A percentile compares a stretch with the other conserved stretches of the same genome.
These are phyloP conservation scores for Recurvirostra avosetta DNA, from an alignment of 2,113 vertebrate genomes.

Conservation along the genomic window DNA sequence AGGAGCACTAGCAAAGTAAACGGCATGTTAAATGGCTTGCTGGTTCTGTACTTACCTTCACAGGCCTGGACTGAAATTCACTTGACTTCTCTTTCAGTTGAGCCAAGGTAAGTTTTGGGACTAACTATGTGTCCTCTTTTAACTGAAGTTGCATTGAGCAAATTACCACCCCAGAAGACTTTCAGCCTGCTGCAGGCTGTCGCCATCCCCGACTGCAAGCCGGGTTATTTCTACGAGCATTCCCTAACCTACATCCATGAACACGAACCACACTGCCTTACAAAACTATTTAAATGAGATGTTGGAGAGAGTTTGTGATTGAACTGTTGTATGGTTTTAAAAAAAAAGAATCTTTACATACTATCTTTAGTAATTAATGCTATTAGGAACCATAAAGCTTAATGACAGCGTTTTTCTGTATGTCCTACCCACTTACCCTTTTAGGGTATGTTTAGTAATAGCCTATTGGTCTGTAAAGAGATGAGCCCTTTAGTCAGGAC, in stretches of 20 bases:
- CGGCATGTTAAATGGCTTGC: not conserved
- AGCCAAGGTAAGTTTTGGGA: not conserved
- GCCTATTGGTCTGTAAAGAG: not conserved
- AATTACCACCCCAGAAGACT: not conserved
- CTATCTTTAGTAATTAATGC: not conserved
- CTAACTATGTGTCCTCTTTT: not conserved
- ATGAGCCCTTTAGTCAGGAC: not conserved
- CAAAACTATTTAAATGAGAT: not conserved
- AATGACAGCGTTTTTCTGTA: not conserved
- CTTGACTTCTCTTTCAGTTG: not conserved
- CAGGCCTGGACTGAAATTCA: not conserved
- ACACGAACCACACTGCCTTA: not conserved
- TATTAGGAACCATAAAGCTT: not conserved
- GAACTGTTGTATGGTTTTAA: not conserved
- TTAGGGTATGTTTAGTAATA: not conserved
- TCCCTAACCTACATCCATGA: not conserved
- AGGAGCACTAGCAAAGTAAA: not conserved
- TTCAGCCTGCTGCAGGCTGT: not conserved
- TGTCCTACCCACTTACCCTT: not conserved
- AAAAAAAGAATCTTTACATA: not conserved
- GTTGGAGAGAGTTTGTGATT: not conserved
- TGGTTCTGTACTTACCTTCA: not conserved
- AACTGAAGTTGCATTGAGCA: not conserved
- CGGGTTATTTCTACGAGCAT: not conserved
- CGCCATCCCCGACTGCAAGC: accelerated